Evolutionary conservation across 2,888 invertebrate species (phyloP), one percentile per base, ranked within the genome.

Genomic region (Perdita meconis): DNA sequence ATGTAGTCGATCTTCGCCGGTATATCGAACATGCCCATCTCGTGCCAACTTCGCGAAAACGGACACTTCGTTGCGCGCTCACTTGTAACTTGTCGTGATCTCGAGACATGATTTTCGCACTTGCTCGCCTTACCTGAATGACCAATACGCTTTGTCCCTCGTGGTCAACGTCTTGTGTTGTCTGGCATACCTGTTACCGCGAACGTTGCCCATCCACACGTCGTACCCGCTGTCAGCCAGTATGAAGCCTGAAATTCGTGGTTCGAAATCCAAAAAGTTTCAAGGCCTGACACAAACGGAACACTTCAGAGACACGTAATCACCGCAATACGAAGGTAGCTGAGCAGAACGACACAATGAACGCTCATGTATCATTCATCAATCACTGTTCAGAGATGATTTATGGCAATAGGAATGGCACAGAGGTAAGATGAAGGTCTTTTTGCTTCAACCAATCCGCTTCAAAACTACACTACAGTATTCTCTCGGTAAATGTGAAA

Each of bases 191-290:
- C 93, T 93, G 87, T 95, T 97, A 8, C 97, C 97, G 3, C 97
- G 94, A 13, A 94, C 94, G 89, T 97, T 97, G 0, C 96, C 96
- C 93, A 97, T 92, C 97, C 97, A 98, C 0, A 96, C 96, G 80
- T 96, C 96, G 84, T 94, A 96, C 13, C 95, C 95, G 85, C 93
- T 93, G 84, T 96, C 95, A 1, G 95, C 95, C 30, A 30, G 30
- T 30, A 30, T 4, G 30, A 30, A 30, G 6, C 30, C 30, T 30
- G 6, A 30, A 30, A 2, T 30, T 30, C 6, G 30, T 30, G 30
- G 30, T 30, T 30, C 2, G 30, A n/a, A 6, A n/a, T 13, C 19
- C 19, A 1, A 13, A 8, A n/a, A 34, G 12, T 36, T 47, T 26
- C n/a, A n/a, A n/a, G n/a, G n/a, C n/a, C n/a, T n/a, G n/a, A n/a